These are phyloP conservation scores for Acyrthosiphon pisum DNA, from an alignment of 1,140 invertebrate genomes.

Conservation along the genomic window DNA sequence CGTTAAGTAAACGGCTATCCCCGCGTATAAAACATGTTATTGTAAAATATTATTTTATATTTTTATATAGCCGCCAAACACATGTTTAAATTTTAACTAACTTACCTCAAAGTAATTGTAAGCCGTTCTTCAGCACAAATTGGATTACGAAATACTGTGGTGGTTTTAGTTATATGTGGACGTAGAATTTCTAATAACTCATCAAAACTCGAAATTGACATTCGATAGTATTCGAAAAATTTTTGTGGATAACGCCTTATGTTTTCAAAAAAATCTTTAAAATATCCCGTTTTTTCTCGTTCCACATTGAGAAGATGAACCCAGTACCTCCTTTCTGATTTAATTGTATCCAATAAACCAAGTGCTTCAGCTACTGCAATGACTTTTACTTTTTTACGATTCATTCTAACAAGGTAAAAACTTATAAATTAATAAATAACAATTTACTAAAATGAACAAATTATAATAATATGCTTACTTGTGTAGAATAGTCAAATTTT, in stretches of 20 bases:
- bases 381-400: background rate
- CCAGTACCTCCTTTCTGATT: background rate
- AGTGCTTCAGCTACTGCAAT: conserved; percentile 6
- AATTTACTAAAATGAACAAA: background rate
- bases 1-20: too few relatives aligned
- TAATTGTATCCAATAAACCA: background rate
- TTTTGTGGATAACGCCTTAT: conserved; percentile 14
- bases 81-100: too few relatives aligned
- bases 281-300: background rate
- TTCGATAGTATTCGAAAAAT: conserved; percentile 28
- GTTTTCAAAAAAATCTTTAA: background rate
- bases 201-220: conserved; percentile 20
- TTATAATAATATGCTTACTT: conserved; percentile 5
- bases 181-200: conserved; percentile 25
- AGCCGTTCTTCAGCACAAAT: conserved; percentile 23
- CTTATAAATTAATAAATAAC: background rate
- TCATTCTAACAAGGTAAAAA: background rate
- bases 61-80: too few relatives aligned
- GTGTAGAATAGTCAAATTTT: background rate
- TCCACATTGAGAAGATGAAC: background rate
- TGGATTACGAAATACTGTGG: conserved; percentile 9
- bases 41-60: too few relatives aligned
- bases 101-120: conserved; percentile 36
- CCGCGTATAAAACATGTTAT: too few relatives aligned
- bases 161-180: background rate